These are phyloP conservation scores for Lucilia cuprina DNA, from an alignment of 1,140 invertebrate species.

Conservation along the genomic window DNA sequence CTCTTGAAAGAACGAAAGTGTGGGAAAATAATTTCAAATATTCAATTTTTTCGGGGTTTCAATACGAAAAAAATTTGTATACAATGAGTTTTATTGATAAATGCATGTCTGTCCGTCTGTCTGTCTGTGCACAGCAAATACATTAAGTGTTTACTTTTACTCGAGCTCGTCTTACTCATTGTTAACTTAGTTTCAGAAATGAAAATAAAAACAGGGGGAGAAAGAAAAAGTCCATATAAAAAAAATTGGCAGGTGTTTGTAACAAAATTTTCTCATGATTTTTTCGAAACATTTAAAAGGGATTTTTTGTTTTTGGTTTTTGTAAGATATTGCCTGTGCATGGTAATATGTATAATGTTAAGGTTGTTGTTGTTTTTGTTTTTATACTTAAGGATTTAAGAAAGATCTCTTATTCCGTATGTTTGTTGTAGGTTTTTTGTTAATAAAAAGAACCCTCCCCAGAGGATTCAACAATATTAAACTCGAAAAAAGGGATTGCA, in stretches of 20 bases:
- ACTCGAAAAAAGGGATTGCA: slow-evolving; percentile 6
- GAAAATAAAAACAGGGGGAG: slow-evolving; percentile 9
- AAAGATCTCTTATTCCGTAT: slow-evolving; percentile 12
- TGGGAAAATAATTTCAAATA: slow-evolving; percentile 59
- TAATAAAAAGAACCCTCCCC: not conserved
- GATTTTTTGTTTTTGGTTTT: slow-evolving; percentile 20
- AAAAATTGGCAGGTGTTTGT: slow-evolving; percentile 60
- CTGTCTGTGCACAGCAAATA: not conserved
- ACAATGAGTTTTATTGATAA: slow-evolving; percentile 29
- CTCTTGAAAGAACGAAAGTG: slow-evolving; percentile 46
- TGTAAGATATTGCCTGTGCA: not conserved
- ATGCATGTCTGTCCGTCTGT: not conserved
- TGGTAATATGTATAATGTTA: not conserved
- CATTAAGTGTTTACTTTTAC: slow-evolving; percentile 34
- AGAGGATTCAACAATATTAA: not conserved
- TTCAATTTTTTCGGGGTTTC: slow-evolving; percentile 31
- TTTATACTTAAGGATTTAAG: slow-evolving; percentile 28
- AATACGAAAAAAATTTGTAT: not conserved
- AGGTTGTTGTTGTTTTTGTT: not conserved
- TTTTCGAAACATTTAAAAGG: slow-evolving; percentile 29
- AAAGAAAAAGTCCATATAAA: slow-evolving; percentile 40
- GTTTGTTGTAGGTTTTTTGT: slow-evolving; percentile 1
- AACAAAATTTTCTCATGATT: slow-evolving; percentile 59
- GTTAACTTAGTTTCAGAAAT: not conserved
- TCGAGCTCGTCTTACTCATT: not conserved